These are phyloP conservation scores for Mirza zaza DNA, from an alignment of 2,113 vertebrate species.

Conservation along the genomic window DNA sequence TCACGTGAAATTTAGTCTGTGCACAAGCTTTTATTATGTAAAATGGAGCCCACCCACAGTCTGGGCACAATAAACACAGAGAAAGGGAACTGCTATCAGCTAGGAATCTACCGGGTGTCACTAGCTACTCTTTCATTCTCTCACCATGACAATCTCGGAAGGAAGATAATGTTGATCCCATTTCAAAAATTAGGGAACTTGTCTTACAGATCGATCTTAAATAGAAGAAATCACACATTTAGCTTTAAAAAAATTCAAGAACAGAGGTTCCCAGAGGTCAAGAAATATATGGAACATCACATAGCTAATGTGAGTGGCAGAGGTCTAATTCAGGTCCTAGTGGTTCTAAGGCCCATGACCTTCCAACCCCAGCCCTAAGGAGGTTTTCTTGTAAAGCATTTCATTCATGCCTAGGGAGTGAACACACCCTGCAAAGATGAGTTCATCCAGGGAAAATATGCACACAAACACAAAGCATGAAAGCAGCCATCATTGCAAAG, in stretches of 20 bases:
- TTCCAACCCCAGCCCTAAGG: neutral
- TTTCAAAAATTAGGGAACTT: neutral
- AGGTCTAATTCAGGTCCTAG: neutral
- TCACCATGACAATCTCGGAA: neutral
- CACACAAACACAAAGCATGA: neutral
- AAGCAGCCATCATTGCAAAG: neutral
- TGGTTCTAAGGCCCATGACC: neutral
- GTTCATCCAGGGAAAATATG: neutral
- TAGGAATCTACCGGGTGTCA: neutral
- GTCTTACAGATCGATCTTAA: neutral
- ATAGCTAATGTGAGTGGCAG: neutral
- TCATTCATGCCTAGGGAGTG: neutral
- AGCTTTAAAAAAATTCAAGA: neutral
- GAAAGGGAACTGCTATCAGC: neutral
- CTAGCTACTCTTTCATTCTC: neutral
- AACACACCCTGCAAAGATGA: neutral
- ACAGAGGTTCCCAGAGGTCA: neutral
- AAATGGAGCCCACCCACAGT: neutral
- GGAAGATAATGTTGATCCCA: neutral
- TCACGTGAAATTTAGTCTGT: neutral
- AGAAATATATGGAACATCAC: neutral
- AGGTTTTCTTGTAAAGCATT: neutral
- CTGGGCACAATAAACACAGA: neutral
- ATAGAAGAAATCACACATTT: neutral
- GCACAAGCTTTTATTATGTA: neutral